These are phyloP conservation scores for Euclidia mi DNA, from an alignment of 2,888 invertebrate species.

Conservation along the genomic window DNA sequence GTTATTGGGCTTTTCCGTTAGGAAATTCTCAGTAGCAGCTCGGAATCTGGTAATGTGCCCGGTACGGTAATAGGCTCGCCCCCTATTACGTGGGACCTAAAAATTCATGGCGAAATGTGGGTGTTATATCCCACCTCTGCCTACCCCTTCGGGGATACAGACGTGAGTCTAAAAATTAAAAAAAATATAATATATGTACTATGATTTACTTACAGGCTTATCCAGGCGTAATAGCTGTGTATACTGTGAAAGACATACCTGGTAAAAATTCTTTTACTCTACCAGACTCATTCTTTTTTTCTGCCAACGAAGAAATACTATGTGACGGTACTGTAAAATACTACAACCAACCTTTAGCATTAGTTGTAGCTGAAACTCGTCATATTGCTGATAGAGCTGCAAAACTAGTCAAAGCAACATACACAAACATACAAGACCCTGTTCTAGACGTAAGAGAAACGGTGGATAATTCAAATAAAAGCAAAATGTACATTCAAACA, in stretches of 20 bases:
- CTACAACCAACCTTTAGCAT: conserved; percentile 70
- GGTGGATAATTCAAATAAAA: conserved; percentile 56
- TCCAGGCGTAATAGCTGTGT: conserved; percentile 91
- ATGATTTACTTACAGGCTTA: conserved; percentile 46
- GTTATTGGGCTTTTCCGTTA: no score
- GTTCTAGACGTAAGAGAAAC: conserved; percentile 64
- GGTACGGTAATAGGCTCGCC: no score
- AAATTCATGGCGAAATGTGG: no score
- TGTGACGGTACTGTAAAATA: conserved; percentile 65
- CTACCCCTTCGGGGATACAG: no score
- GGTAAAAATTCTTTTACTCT: conserved; percentile 91
- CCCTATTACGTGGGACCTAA: no score
- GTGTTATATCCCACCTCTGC: no score
- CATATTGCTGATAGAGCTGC: conserved; percentile 89
- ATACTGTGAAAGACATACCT: conserved; percentile 91
- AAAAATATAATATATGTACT: no score
- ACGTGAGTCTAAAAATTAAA: no score
- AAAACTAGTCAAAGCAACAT: conserved; percentile 87
- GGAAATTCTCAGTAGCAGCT: no score
- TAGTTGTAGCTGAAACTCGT: conserved; percentile 90
- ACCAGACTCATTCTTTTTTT: conserved; percentile 36
- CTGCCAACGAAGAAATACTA: conserved; percentile 80
- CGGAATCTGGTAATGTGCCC: no score
- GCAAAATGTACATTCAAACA: conserved; percentile 34
- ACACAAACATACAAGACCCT: conserved; percentile 75